Base-by-base conservation (phyloP, 2,888 invertebrate genomes). In the Agrochola litura region DNA sequence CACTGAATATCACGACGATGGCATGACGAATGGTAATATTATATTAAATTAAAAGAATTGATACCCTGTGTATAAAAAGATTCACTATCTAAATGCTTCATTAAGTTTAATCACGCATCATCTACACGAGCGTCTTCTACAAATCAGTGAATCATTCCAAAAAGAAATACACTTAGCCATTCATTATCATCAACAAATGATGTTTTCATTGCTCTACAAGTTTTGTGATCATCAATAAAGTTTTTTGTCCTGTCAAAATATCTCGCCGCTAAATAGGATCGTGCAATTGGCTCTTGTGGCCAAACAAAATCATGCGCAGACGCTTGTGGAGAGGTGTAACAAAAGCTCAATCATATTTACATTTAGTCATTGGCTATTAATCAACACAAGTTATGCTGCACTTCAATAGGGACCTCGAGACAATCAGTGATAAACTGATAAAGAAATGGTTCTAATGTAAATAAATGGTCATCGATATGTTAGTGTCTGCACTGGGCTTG, bases 371-470 rank as follows among this genome's bases (percentile, higher is more conserved):
- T 91, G 90, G 90, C 91, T 90, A 95, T 96, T 92, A 91, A 96
- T 96, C 96, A 96, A 91, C 85, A 90, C 89, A 89, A 90, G 90
- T 89, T 91, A 89, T 91, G 88, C 82, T 89, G 90, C 89, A 89
- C 93, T 90, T 95, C 93, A 94, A 94, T 93, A 93, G 92, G 87
- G 83, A 86, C 88, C 90, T 91, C 93, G 90, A 94, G 94, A 95
- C 95, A 95, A 96, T 95, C 93, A 91, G 90, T 93, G 95, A 95
- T 96, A 96, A 94, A 96, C 95, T 94, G 94, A 95, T 96, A 95
- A 94, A 96, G 96, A 96, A 96, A 95, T 94, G 95, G 92, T 94
- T 91, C 95, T 96, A 96, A 96, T 96, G 95, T 96, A 96, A 96
- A 96, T 96, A 96, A 96, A 96, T 96, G 94, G 92, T 91, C 92